Conservation (phyloP, 92 coral and sea anemone genomes). For the Umimayanthus kanabou region DNA sequence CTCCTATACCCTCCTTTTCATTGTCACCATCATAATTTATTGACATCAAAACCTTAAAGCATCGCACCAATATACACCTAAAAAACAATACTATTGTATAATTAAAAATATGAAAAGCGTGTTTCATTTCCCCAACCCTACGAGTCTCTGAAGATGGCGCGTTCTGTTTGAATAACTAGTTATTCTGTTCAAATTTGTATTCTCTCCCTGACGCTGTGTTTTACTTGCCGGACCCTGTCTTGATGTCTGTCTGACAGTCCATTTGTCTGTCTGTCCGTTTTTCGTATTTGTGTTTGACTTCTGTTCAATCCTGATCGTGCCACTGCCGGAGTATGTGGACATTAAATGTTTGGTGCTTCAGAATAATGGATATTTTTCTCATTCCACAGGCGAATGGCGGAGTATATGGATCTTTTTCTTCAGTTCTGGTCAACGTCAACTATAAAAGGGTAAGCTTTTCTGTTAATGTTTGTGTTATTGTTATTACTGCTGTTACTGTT, state of each 20-base stretch:
- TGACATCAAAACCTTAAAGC: no score
- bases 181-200: background rate
- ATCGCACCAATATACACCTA: no score
- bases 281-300: background rate
- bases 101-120: no score
- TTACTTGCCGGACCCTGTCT: background rate
- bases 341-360: no score
- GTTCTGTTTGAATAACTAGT: background rate
- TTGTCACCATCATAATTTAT: no score
- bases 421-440: conserved; percentile 83
- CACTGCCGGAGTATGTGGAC: background rate
- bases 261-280: background rate
- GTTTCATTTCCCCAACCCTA: no score
- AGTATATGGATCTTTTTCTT: conserved; percentile 70
- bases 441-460: conserved; percentile 78
- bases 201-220: background rate
- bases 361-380: background rate
- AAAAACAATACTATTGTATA: no score
- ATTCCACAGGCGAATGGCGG: conserved; percentile 70
- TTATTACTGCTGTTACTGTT: no score
- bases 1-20: no score
- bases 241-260: background rate
- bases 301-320: background rate
- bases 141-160: no score
- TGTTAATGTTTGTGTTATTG: background rate